These are phyloP conservation scores for Lophotis ruficrista DNA, from an alignment of 2,113 vertebrate genomes.

Conservation along the genomic window DNA sequence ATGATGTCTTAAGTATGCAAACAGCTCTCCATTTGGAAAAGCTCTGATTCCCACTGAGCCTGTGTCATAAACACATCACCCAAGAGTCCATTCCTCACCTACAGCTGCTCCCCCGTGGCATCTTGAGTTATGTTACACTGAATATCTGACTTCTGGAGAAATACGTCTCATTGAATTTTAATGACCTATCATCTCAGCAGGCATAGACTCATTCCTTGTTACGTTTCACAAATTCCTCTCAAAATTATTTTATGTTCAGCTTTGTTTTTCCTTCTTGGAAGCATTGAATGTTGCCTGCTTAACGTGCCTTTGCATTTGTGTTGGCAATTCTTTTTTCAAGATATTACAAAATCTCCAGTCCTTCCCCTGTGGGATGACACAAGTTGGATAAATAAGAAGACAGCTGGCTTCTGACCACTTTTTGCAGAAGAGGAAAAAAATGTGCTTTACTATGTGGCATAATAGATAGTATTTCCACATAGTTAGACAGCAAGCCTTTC, in stretches of 20 bases:
- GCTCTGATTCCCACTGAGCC: neutral
- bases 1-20: neutral
- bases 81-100: neutral
- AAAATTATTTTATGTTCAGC: neutral
- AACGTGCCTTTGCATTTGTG: neutral
- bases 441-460: conserved; percentile 40
- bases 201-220: neutral
- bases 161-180: neutral
- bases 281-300: neutral
- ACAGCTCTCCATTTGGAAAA: neutral
- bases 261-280: conserved; percentile 28
- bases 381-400: conserved; percentile 29
- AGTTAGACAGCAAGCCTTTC: neutral
- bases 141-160: neutral
- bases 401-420: conserved; percentile 21
- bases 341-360: conserved; percentile 28
- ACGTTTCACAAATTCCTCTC: conserved; percentile 8
- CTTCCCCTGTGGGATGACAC: conserved; percentile 5
- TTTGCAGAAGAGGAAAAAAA: conserved; percentile 49
- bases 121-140: neutral
- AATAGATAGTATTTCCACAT: conserved; percentile 39
- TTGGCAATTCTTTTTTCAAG: neutral
- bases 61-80: conserved; percentile 14
- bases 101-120: neutral
- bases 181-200: conserved; percentile 5